Base-by-base conservation (phyloP, 2,113 vertebrate species). In the Benitochromis conjunctus region DNA sequence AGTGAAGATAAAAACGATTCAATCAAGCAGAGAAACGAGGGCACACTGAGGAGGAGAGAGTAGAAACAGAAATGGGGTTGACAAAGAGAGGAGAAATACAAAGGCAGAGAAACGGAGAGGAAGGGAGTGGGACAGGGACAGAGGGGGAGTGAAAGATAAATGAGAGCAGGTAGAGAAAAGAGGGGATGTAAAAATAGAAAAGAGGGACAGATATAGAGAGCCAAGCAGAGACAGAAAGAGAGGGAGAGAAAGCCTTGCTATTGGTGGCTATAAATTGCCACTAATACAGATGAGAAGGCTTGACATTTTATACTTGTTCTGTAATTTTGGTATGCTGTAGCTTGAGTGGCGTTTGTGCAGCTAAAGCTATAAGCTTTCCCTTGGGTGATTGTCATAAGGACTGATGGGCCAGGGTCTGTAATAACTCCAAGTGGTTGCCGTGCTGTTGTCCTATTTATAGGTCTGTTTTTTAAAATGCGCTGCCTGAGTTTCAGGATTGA, bases 251-350 rank as follows among this genome's bases (percentile, higher is more conserved):
- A 89, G 90, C 93, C 51, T 81, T 86, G 88, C 92, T 94, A 95
- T 95, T 95, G 95, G 94, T 93, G 79, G 93, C 92, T 96, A 96
- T 95, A 95, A 95, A 96, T 94, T 94, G 91, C 88, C 88, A 87
- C 94, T 92, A 94, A 94, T 94, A 94, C 91, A 92, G 91, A 95
- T 92, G 94, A 95, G 94, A 94, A 94, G 90, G 88, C 89, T 90
- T 95, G 94, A 94, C 92, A 95, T 95, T 95, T 95, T 71, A 84
- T 95, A 92, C 95, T 94, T 88, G 94, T 95, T 93, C 94, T 93
- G 86, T 95, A 88, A 94, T 95, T 95, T 94, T 87, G 92, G 80
- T 90, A 88, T 84, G 89, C 91, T 83, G 92, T 89, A 85, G 92
- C 90, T 87, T 90, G 89, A 94, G 90, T 93, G 90, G 90, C 79